Evolutionary conservation across 2,113 vertebrate species (phyloP), one percentile per base, ranked within the genome.

Genomic region (Podarcis muralis): DNA sequence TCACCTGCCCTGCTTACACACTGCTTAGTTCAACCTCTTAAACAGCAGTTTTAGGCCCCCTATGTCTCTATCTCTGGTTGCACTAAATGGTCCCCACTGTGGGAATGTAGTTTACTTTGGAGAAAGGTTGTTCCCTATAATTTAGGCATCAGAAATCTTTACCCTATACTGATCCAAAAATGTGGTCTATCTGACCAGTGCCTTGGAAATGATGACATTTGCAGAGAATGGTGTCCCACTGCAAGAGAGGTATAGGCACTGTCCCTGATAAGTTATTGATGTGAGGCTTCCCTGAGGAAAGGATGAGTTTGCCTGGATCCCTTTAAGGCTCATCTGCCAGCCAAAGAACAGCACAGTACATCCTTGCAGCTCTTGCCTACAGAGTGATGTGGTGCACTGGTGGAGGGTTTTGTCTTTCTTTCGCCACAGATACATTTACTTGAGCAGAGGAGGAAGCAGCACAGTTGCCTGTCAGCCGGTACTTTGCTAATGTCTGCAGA

Each of bases 381-480:
- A 86, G 93, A 93, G 78, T 82, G 91, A 90, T 78, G 93, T 90
- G 94, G 93, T 85, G 93, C 95, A 74, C 93, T 93, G 94, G 92
- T 94, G 81, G 18, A 89, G 91, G 93, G 95, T 95, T 97, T 96
- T 97, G 96, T 97, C 96, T 97, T 96, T 93, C 96, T 74, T 97
- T 95, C 95, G 94, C 95, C 94, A 95, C 96, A 96, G 95, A 96
- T 93, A 95, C 96, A 59, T 90, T 95, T 96, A 92, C 88, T 97
- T 97, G 97, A 87, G 96, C 95, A 92, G 94, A 96, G 93, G 89
- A 94, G 92, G 93, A 92, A 86, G 80, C 95, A 88, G 32, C 96
- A 95, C 92, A 92, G 82, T 91, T 96, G 91, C 92, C 93, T 95
- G 95, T 91, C 96, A 96, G 95, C 89, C 88, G 83, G 91, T 94